Conservation (phyloP, 2,113 vertebrate genomes). For the Ceyx margarethae region DNA sequence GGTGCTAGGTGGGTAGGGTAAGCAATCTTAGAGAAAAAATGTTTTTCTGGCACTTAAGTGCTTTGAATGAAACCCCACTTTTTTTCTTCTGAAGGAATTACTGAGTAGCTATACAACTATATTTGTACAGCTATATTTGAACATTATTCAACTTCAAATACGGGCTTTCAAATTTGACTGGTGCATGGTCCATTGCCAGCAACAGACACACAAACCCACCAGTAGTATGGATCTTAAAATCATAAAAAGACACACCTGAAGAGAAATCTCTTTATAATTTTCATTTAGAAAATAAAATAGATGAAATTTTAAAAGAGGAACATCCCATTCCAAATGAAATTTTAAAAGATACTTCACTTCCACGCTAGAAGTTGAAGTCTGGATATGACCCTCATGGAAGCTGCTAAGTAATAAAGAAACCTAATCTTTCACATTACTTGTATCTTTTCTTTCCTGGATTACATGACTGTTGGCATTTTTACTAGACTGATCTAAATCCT, state of each 20-base stretch:
- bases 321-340: background rate
- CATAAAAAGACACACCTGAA: background rate
- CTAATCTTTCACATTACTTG: conserved; percentile 1
- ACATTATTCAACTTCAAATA: background rate
- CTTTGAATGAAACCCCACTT: background rate
- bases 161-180: background rate
- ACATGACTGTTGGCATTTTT: background rate
- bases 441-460: conserved; percentile 4
- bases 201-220: background rate
- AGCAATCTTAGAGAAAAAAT: background rate
- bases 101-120: background rate
- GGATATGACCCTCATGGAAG: background rate
- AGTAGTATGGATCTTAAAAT: background rate
- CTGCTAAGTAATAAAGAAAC: background rate
- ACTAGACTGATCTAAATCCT: background rate
- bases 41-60: background rate
- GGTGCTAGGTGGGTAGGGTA: background rate
- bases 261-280: background rate
- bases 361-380: background rate
- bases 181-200: background rate
- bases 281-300: conserved; percentile 15
- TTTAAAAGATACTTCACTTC: background rate
- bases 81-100: background rate
- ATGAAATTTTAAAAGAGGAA: background rate
- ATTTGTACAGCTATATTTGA: background rate